Base-by-base conservation (phyloP, 2,888 invertebrate genomes). In the Rhorus exstirpatorius region DNA sequence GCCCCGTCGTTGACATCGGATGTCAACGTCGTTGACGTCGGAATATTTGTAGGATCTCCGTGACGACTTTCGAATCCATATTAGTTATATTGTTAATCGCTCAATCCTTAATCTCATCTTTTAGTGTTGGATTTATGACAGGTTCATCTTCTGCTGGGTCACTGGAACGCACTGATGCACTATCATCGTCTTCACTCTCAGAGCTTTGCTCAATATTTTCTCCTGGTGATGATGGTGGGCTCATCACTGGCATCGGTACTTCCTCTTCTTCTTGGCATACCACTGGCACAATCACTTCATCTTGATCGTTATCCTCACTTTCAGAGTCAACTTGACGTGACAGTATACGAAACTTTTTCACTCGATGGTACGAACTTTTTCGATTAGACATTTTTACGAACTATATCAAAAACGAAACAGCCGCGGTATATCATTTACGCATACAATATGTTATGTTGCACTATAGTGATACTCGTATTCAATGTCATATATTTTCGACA, bases 371-470 rank as follows among this genome's bases (percentile, higher is more conserved):
- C 14, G 19, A 60, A 60, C 58, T 35, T 60, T 60, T 17, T 60
- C 35, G 58, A 7, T 60, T 35, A 7, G 14, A 2, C 53, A 24
- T 35, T 35, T 60, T 35, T 60, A 17, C 58, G n/a, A 60, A 38
- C 35, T 7, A 35, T 35, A 60, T 60, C 4, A 60, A 60, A 38
- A 60, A 60, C 17, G 58, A 60, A 12, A 35, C 58, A 60, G 17
- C 35, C 35, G 58, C 58, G 58, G 35, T 60, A 35, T 14, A 35
- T 58, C 24, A 24, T n/a, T 14, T 24, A 24, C 12, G 26, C 24
- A 53, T 53, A 53, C 24, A 53, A 53, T 53, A 53, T 53, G 58
- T 58, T 17, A 58, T 58, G 58, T 58, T 58, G 35, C 58, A 58
- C 35, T n/a, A 31, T n/a, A 31, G 58, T 58, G 17, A 58, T 35